Evolutionary conservation across 2,797 vertebrate species (phyloP).

Genomic region (Dipus sagitta): DNA sequence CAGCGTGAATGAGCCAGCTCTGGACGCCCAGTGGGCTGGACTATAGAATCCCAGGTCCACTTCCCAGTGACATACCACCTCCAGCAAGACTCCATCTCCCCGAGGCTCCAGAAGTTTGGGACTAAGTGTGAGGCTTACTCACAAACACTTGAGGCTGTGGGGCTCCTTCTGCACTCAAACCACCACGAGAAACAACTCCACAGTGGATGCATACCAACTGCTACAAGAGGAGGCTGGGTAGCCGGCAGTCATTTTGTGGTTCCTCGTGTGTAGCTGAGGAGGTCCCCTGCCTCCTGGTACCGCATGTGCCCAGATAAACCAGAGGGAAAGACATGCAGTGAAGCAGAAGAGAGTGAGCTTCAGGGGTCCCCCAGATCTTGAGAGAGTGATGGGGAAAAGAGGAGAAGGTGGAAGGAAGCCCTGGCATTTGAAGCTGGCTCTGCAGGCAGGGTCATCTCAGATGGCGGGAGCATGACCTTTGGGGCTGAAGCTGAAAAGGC

Average conservation of each 20-base stretch:
- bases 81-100: too few relatives aligned
- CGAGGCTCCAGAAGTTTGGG: too few relatives aligned
- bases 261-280: too few relatives aligned
- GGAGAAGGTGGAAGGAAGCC: background rate
- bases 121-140: too few relatives aligned
- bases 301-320: background rate
- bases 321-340: background rate
- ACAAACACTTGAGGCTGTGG: too few relatives aligned
- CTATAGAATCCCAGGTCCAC: too few relatives aligned
- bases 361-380: accelerated
- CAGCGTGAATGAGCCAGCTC: too few relatives aligned
- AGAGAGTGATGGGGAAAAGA: accelerated
- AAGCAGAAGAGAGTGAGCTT: background rate
- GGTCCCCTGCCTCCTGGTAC: background rate
- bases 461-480: accelerated
- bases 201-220: background rate
- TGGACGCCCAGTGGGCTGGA: too few relatives aligned
- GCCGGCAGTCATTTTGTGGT: background rate
- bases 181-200: background rate
- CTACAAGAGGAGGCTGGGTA: background rate
- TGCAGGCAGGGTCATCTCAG: background rate
- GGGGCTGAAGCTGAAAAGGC: background rate
- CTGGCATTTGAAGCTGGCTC: background rate
- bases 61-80: too few relatives aligned
- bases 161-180: too few relatives aligned